Base-by-base conservation (phyloP, 2,797 vertebrate species). In the Pangasius macronema region DNA sequence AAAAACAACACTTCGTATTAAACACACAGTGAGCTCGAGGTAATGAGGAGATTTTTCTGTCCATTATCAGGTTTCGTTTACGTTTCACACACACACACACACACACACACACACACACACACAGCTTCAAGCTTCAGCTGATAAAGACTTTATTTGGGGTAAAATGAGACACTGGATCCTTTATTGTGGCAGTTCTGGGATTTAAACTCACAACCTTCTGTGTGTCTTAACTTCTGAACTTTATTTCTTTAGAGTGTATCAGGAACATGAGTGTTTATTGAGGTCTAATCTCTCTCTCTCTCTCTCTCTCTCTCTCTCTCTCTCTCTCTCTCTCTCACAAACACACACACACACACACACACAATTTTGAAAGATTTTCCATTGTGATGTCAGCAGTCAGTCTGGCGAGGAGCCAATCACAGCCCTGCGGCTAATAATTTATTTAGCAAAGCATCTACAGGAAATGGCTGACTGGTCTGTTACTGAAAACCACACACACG, bases 391-490 rank as follows among this genome's bases (percentile, higher is more conserved):
- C n/a, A 80, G 51, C 51, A 33, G 16, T 55, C 18, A 22, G 76
- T 55, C 30, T 57, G 76, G 30, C 9, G 18, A 22, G 51, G 30
- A 57, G 53, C 53, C 77, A 24, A 2, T 80, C 51, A 36, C 53
- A 59, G 16, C 33, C 77, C 10, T 24, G 53, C 5, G 20, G 53
- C 77, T 80, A 80, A 57, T 59, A 13, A 36, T 39, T 33, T 57
- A 59, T 80, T 80, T 80, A 80, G 30, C 33, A 59, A 24, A 24
- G 33, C 11, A 80, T 59, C 53, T 80, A 24, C 77, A 59, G 77
- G 53, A 80, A 80, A 80, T 59, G 53, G 59, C 76, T 33, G 51
- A 76, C 16, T 59, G n/a, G 4, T 59, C 77, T 80, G 53, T 59
- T 57, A 36, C 77, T 33, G 18, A 79, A 55, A 79, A 77, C n/a